Base-by-base conservation (phyloP, 2,797 vertebrate genomes). In the Gobionotothen gibberifrons region DNA sequence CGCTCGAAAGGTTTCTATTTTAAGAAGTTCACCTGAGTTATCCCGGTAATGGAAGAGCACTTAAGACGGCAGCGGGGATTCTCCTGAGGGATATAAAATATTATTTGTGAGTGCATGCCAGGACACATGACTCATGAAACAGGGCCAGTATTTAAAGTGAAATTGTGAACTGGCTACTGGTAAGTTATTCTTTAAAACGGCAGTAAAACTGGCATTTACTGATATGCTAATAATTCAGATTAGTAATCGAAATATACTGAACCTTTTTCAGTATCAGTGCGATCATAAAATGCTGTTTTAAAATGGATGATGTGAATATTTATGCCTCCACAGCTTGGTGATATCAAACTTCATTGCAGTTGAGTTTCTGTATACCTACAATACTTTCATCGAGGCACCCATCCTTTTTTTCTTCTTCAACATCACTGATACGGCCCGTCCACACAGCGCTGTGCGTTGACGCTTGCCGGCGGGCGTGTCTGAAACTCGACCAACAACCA, bases 11-110 rank as follows among this genome's bases (percentile, higher is more conserved):
- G 29, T 76, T 36, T 36, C 71, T 86, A 80, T 87, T 88, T 87
- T 83, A 42, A 53, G 77, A 67, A 13, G 69, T 67, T 85, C 71
- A 84, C 76, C 75, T 73, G 74, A 77, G 75, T 85, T 84, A 76
- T 83, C 69, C 22, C 49, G 53, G 74, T 78, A 83, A 80, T 78
- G 72, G 81, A 88, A 59, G 66, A 85, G 74, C 84, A 87, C 85
- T 89, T 85, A 83, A 70, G 69, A 79, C 59, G 40, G 59, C 74
- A 51, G 74, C 15, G 2, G 51, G 69, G 73, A 69, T 58, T 63
- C 79, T 85, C 79, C 47, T 36, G 62, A 69, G 79, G 48, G 54
- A 78, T 63, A 76, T 72, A 52, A 69, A 68, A 74, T 44, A 72
- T 73, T 36, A 36, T 72, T 52, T 81, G 69, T 59, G 68, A 70